A percentile compares a stretch with the other conserved stretches of the same genome.
These are phyloP conservation scores for Bos taurus DNA, from an alignment of 2,113 vertebrate species.

Conservation along the genomic window DNA sequence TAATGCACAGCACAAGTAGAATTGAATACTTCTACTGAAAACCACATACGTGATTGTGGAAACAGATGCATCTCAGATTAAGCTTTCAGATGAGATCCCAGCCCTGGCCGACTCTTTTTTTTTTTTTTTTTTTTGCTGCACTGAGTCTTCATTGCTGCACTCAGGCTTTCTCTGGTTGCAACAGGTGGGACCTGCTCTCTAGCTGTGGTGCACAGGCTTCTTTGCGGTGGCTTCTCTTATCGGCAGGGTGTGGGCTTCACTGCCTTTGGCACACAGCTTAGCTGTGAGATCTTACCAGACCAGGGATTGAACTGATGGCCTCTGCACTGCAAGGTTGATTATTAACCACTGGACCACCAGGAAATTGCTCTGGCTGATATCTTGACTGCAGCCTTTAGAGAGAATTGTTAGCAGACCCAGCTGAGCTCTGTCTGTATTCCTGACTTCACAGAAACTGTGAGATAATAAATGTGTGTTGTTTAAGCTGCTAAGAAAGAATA, in stretches of 20 bases:
- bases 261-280: neutral
- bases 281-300: neutral
- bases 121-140: neutral
- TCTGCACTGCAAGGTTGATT: neutral
- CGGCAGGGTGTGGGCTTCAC: rapidly evolving
- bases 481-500: neutral
- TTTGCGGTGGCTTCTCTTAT: neutral
- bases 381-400: neutral
- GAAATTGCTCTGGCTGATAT: neutral
- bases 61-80: neutral
- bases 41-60: neutral
- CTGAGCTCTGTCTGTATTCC: neutral
- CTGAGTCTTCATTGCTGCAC: neutral
- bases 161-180: neutral
- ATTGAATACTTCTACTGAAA: neutral
- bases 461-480: neutral
- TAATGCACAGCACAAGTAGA: neutral
- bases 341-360: neutral
- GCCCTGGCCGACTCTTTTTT: neutral
- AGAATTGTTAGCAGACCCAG: neutral
- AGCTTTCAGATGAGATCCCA: neutral
- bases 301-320: rapidly evolving
- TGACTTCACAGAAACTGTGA: neutral
- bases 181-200: neutral
- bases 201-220: neutral